Evolutionary conservation across 2,888 invertebrate species (phyloP).

Genomic region (Agelastica alni): DNA sequence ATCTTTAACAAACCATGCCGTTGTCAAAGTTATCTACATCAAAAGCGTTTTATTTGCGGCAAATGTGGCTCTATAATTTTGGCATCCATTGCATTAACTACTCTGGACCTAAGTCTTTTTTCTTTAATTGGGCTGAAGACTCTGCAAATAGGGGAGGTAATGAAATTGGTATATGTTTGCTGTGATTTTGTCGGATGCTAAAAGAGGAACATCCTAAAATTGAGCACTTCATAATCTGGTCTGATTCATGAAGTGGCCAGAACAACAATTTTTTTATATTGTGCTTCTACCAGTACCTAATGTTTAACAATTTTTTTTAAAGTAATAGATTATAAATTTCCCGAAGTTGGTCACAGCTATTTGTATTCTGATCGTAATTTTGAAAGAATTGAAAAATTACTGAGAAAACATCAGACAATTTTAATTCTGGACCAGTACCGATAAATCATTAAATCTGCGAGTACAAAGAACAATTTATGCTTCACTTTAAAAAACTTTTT

Average conservation of each 20-base stretch:
- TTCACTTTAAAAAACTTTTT: too few relatives aligned
- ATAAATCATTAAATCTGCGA: not conserved
- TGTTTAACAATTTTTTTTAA: too few relatives aligned
- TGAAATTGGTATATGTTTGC: not conserved
- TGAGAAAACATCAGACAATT: too few relatives aligned
- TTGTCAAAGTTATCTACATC: constrained; percentile 9
- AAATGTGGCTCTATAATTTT: constrained; percentile 11
- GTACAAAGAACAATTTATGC: not conserved
- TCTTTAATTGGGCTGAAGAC: not conserved
- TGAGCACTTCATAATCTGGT: too few relatives aligned
- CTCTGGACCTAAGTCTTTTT: not conserved
- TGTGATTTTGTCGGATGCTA: too few relatives aligned
- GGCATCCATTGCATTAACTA: not conserved
- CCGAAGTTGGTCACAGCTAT: not conserved
- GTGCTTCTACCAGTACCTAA: too few relatives aligned
- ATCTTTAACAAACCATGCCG: constrained; percentile 8
- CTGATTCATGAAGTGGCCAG: too few relatives aligned
- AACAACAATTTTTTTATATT: too few relatives aligned
- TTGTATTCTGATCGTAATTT: not conserved
- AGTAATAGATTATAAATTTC: too few relatives aligned
- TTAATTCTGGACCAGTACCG: too few relatives aligned
- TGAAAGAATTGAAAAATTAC: too few relatives aligned
- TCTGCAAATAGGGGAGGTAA: not conserved
- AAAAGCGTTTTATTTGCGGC: constrained; percentile 5
- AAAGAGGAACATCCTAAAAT: too few relatives aligned